phyloP scores from a whole-genome alignment of 2,113 vertebrate species.

The Pluvialis apricaria region DNA sequence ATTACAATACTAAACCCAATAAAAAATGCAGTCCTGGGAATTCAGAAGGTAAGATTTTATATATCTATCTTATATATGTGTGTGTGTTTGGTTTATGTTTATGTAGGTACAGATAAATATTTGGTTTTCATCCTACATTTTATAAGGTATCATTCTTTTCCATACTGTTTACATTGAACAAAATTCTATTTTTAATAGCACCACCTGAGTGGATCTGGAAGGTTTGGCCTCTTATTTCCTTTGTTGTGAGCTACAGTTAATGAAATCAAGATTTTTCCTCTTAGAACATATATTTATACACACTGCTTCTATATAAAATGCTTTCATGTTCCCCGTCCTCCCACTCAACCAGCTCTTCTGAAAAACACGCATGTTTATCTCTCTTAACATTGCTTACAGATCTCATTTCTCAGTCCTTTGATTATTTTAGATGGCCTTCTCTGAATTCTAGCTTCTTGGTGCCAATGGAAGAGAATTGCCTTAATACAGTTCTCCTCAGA shows the following conservation, averaged over 20 bases:
- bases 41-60: background rate
- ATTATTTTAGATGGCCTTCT: conserved; percentile 61
- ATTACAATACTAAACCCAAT: background rate
- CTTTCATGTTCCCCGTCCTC: conserved; percentile 48
- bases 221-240: background rate
- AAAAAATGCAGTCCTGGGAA: background rate
- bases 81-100: background rate
- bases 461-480: conserved; percentile 34
- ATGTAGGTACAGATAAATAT: background rate
- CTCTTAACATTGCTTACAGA: conserved; percentile 45
- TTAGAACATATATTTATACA: conserved; percentile 18
- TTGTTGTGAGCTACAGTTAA: conserved; percentile 17
- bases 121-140: background rate
- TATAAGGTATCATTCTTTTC: background rate
- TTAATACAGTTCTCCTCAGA: conserved; percentile 49
- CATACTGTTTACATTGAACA: background rate
- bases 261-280: conserved; percentile 10
- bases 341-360: conserved; percentile 21
- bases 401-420: conserved; percentile 47
- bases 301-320: background rate
- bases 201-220: background rate
- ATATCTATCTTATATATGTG: background rate
- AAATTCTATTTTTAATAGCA: background rate
- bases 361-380: conserved; percentile 29
- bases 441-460: conserved; percentile 51